Evolutionary conservation across 2,888 invertebrate species (phyloP), one percentile per base, ranked within the genome.

Genomic region (Prenolepis imparis): DNA sequence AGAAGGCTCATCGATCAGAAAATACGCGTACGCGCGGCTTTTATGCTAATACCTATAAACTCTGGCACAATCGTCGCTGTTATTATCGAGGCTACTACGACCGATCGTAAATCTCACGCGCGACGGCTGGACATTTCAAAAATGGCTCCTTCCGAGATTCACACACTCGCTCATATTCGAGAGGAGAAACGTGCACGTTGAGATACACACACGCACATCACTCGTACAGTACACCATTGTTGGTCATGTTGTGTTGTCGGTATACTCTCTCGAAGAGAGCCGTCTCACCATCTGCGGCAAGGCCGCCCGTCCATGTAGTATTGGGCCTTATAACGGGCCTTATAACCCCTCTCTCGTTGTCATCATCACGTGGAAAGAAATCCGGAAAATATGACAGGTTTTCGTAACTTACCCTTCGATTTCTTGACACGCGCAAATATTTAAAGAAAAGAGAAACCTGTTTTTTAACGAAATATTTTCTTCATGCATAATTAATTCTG

Each of bases 231-330:
- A 48, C 18, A 6, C 70, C 72, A 85, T 88, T 89, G 88, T 89
- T 83, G 85, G 84, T 63, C 52, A 59, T 67, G 84, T 67, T 80
- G 84, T 80, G 84, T 80, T 84, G 83, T 41, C 61, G 82, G 55
- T 81, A 68, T n/a, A n/a, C n/a, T n/a, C 85, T 84, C 77, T 80
- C 87, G 88, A 84, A 88, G 86, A 88, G 90, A 91, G 90, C 88
- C 84, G 92, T 92, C 92, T 92, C 87, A 86, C 93, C 92, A 92
- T 92, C 92, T 92, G 87, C 87, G 93, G 92, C 93, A 93, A 93
- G 93, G 93, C 90, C 93, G 92, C 84, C 83, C 86, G 84, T 90
- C 84, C 86, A 85, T 90, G 88, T 88, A 88, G 88, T 85, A 90
- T 90, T 86, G 90, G 87, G 82, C 83, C 90, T 89, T 86, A 87